Evolutionary conservation across 2,113 vertebrate species (phyloP).

Genomic region (Pterocles orientalis): DNA sequence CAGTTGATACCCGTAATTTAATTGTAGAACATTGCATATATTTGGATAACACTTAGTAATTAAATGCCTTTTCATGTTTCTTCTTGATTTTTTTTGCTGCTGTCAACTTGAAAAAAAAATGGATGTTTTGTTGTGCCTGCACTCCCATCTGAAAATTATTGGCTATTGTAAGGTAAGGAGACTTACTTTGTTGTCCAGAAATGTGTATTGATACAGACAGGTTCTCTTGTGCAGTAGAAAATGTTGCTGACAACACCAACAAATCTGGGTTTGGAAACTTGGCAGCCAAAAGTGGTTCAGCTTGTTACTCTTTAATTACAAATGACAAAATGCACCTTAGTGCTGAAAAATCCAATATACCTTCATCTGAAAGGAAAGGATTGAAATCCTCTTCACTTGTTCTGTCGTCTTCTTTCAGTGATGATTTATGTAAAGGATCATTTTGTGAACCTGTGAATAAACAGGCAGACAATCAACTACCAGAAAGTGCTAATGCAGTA

Average conservation of each 20-base stretch:
- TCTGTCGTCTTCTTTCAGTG: conserved; percentile 56
- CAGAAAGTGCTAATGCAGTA: conserved; percentile 30
- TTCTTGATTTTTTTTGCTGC: conserved; percentile 72
- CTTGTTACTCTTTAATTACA: conserved; percentile 49
- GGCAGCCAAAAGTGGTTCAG: conserved; percentile 53
- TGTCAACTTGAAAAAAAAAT: conserved; percentile 59
- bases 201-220: conserved; percentile 54
- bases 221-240: conserved; percentile 51
- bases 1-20: neutral
- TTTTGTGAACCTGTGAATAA: conserved; percentile 32
- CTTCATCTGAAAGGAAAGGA: conserved; percentile 55
- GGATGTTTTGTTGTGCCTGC: conserved; percentile 38
- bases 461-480: conserved; percentile 29
- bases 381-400: conserved; percentile 62
- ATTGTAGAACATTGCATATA: neutral
- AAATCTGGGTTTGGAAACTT: conserved; percentile 62
- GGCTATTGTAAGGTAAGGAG: conserved; percentile 99
- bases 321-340: conserved; percentile 49
- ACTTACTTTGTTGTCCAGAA: conserved; percentile 82
- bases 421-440: conserved; percentile 48
- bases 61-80: conserved; percentile 89
- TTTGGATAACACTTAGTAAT: conserved; percentile 82
- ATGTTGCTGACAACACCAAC: conserved; percentile 24
- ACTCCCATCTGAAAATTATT: conserved; percentile 79
- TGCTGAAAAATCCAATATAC: conserved; percentile 52